These are phyloP conservation scores for Tachina lurida DNA, from an alignment of 2,888 invertebrate genomes.

Conservation along the genomic window DNA sequence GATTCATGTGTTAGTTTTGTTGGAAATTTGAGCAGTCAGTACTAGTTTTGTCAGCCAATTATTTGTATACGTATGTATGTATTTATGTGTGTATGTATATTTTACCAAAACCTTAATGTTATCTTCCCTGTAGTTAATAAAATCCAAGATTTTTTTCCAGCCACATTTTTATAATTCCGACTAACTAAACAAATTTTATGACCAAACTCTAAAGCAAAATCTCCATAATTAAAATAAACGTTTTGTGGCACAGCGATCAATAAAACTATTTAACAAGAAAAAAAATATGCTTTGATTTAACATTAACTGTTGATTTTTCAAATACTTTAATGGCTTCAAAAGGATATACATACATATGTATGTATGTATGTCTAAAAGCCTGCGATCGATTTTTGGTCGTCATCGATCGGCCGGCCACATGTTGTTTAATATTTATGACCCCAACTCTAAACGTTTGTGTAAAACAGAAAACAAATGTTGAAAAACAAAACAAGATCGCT, in stretches of 20 bases:
- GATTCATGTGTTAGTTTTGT: no score
- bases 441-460: slow-evolving; percentile 41
- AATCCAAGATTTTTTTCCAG: no score
- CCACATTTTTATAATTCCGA: slow-evolving; percentile 23
- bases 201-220: slow-evolving; percentile 34
- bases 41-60: no score
- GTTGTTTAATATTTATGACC: slow-evolving; percentile 66
- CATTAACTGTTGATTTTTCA: slow-evolving; percentile 35
- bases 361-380: not conserved
- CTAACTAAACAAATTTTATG: slow-evolving; percentile 42
- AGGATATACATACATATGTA: not conserved
- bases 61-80: no score
- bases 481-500: slow-evolving; percentile 40
- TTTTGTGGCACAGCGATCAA: slow-evolving; percentile 48
- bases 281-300: slow-evolving; percentile 42
- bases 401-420: slow-evolving; percentile 57
- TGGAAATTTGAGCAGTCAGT: no score
- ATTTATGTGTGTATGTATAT: no score
- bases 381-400: slow-evolving; percentile 24
- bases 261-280: slow-evolving; percentile 34
- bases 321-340: slow-evolving; percentile 30
- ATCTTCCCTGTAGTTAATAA: no score
- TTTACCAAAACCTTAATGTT: no score
- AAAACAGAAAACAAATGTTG: slow-evolving; percentile 23
- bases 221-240: slow-evolving; percentile 57